Base-by-base conservation (phyloP, 2,888 invertebrate species). In the Coenonympha arcania region DNA sequence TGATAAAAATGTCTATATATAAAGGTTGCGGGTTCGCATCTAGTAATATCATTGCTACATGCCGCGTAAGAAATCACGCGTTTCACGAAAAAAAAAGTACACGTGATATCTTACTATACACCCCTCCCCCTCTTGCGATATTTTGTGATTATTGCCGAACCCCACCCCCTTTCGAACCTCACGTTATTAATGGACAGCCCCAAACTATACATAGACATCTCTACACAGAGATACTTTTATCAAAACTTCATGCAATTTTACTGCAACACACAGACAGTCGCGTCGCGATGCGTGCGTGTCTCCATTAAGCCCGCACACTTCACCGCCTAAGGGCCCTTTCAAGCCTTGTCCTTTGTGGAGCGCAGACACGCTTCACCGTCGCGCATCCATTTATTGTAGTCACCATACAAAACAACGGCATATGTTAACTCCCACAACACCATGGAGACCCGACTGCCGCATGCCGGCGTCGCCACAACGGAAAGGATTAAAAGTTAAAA, bases 221-320 rank as follows among this genome's bases (percentile, higher is more conserved):
- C 4, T 30, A 19, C 26, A 6, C 26, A 28, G 20, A 37, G 22
- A 37, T 24, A 22, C 37, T 22, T 22, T 18, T 13, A 37, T 46
- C 42, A 43, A 46, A n/a, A 46, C 40, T 31, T 42, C 50, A 43
- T 47, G 34, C 33, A 37, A 24, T 33, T 47, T 42, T 19, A 50
- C 33, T 18, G 30, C 9, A 34, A 34, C 24, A 33, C n/a, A 34
- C 16, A 45, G 33, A 43, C 34, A 52, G 52, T 53, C 46, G 49
- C 47, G 44, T 52, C 75, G 73, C 68, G 50, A 54, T 57, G 49
- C 52, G 54, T 58, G 50, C 54, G 46, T 52, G 49, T 58, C 58
- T 58, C 55, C 56, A 58, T 58, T 56, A 56, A 55, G 44, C 55
- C 54, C 58, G 56, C 56, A 55, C 57, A 57, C 58, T 56, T 48